phyloP scores from a whole-genome alignment of 2,797 vertebrate genomes.

The Eulemur coronatus region DNA sequence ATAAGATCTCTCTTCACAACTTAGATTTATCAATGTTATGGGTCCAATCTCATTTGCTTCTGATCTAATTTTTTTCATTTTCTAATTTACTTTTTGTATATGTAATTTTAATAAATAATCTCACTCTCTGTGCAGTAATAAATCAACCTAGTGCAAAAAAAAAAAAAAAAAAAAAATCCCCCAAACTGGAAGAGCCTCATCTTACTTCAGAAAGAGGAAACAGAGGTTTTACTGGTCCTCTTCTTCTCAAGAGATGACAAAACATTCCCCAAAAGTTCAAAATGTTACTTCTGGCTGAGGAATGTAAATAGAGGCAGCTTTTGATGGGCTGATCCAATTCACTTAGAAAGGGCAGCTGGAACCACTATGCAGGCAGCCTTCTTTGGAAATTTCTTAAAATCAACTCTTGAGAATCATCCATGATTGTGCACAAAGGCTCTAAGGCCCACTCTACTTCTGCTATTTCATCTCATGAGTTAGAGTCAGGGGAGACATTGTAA shows the following conservation, averaged over 20 bases:
- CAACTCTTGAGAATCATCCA: conserved; percentile 53
- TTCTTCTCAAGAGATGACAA: not conserved
- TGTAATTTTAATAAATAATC: conserved; percentile 47
- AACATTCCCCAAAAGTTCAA: not conserved
- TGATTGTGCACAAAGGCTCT: not conserved
- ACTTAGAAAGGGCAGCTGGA: not conserved
- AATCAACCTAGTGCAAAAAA: conserved; percentile 46
- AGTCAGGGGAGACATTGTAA: not conserved
- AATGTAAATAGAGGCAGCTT: conserved; percentile 5
- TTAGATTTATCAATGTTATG: not conserved
- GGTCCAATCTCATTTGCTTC: not conserved
- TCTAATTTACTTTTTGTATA: conserved; percentile 22
- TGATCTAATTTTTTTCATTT: not conserved
- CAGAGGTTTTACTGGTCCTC: not conserved
- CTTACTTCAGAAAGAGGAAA: conserved; percentile 46
- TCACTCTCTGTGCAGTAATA: conserved; percentile 41
- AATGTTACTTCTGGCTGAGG: conserved; percentile 22
- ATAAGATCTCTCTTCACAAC: not conserved
- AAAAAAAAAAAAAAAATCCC: not conserved
- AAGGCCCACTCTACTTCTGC: not conserved
- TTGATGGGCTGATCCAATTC: not conserved
- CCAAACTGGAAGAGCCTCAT: conserved; percentile 24
- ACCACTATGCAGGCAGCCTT: not conserved
- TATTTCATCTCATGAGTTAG: not conserved
- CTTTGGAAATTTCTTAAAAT: conserved; percentile 81